A percentile compares a stretch with the other conserved stretches of the same genome.
phyloP scores from a whole-genome alignment of 2,797 vertebrate species.

The Malacoraja senta region DNA sequence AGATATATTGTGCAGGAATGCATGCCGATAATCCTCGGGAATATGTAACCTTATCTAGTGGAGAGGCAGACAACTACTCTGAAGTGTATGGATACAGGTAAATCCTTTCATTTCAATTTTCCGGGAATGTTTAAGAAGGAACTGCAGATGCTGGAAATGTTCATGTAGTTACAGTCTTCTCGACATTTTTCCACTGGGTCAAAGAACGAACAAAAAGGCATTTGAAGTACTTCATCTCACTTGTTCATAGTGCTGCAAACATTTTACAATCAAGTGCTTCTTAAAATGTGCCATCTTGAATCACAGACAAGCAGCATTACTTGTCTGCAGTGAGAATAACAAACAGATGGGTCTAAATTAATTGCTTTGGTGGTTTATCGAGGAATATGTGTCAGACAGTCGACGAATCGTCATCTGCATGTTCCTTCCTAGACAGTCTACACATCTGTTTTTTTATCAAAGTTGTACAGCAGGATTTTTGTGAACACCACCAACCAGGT shows the following conservation, averaged over 20 bases:
- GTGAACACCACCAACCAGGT: too few relatives aligned
- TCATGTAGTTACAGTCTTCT: background rate
- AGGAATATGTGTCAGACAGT: background rate
- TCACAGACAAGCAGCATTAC: background rate
- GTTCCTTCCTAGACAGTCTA: too few relatives aligned
- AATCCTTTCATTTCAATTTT: background rate
- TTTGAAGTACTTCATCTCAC: background rate
- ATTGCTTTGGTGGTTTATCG: background rate
- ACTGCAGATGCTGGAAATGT: too few relatives aligned
- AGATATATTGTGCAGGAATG: constrained; percentile 90
- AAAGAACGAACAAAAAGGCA: background rate
- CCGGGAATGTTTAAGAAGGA: background rate
- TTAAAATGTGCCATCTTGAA: background rate
- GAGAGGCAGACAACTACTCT: constrained; percentile 89
- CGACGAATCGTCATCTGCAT: too few relatives aligned
- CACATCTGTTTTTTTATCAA: background rate
- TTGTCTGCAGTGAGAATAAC: background rate
- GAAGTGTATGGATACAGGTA: constrained; percentile 90
- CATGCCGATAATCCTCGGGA: constrained; percentile 76
- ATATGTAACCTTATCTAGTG: constrained; percentile 79
- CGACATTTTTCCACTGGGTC: background rate
- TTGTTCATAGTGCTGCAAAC: background rate
- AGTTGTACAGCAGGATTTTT: too few relatives aligned
- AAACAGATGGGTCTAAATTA: background rate
- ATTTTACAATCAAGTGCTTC: background rate